These are phyloP conservation scores for Gymnocypris eckloni DNA, from an alignment of 2,797 vertebrate species.

Conservation along the genomic window DNA sequence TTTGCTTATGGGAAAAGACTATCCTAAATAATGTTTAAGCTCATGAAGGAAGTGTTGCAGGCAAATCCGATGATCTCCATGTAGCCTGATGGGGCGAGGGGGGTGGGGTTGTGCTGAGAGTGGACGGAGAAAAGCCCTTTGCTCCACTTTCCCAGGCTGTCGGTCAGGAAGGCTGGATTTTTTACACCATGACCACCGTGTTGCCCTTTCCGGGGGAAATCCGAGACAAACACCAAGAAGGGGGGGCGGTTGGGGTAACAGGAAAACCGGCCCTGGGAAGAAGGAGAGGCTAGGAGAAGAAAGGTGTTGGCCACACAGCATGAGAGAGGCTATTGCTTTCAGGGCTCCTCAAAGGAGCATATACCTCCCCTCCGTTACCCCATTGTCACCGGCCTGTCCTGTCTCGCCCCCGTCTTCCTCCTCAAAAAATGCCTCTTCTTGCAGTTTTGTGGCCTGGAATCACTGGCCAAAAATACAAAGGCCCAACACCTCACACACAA, in stretches of 20 bases:
- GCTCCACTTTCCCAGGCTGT: slow-evolving; percentile 78
- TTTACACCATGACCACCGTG: slow-evolving; percentile 78
- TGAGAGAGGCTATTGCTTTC: slow-evolving; percentile 66
- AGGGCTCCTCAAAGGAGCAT: slow-evolving; percentile 61
- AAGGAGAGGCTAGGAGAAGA: slow-evolving; percentile 40
- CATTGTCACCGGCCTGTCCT: slow-evolving; percentile 62
- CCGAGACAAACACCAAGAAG: slow-evolving; percentile 64
- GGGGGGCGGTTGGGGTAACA: slow-evolving; percentile 62
- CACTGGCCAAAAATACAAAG: slow-evolving; percentile 72
- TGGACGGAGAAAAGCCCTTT: slow-evolving; percentile 66
- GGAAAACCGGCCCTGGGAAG: slow-evolving; percentile 66
- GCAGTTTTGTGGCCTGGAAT: slow-evolving; percentile 69
- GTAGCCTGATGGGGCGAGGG: background rate
- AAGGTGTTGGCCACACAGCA: slow-evolving; percentile 70
- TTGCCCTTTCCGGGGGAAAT: slow-evolving; percentile 75
- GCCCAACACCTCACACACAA: slow-evolving; percentile 57
- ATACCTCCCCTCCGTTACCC: slow-evolving; percentile 59
- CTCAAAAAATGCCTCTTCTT: slow-evolving; percentile 56
- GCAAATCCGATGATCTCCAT: slow-evolving; percentile 33
- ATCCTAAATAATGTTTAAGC: slow-evolving; percentile 7
- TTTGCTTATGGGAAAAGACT: slow-evolving; percentile 15
- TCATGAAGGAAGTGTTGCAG: background rate
- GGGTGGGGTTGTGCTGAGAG: slow-evolving; percentile 3
- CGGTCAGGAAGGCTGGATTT: slow-evolving; percentile 79
- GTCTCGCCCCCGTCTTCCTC: slow-evolving; percentile 47